Percentiles rank a stretch among this genome's conserved stretches.
These are phyloP conservation scores for Corydoras sp. DNA, from an alignment of 2,113 vertebrate species.

Conservation along the genomic window DNA sequence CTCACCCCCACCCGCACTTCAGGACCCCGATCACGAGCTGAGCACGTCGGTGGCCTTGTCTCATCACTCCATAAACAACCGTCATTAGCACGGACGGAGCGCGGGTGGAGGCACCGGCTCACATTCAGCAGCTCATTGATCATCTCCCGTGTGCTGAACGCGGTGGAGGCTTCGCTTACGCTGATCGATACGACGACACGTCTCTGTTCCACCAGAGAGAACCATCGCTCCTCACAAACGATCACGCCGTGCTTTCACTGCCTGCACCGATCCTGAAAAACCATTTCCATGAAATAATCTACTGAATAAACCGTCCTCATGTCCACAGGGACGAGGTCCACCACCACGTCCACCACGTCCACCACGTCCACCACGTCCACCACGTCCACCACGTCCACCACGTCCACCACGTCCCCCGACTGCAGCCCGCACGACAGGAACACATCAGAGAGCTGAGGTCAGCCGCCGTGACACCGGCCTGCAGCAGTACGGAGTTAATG, in stretches of 20 bases:
- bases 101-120: neutral
- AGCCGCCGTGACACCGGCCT: too few species aligned
- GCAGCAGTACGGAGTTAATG: too few species aligned
- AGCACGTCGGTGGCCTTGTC: conserved; percentile 5
- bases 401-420: too few species aligned
- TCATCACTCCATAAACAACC: conserved; percentile 23
- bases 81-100: conserved; percentile 29
- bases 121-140: conserved; percentile 29
- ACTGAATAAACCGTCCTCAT: too few species aligned
- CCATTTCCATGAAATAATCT: too few species aligned
- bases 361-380: too few species aligned
- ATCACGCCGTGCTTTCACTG: neutral
- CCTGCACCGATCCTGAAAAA: neutral
- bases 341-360: too few species aligned
- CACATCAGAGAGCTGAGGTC: too few species aligned
- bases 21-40: conserved; percentile 6
- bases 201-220: conserved; percentile 21
- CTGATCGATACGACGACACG: conserved; percentile 25
- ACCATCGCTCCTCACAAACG: neutral
- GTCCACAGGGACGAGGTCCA: too few species aligned
- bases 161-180: conserved; percentile 26
- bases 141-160: conserved; percentile 18
- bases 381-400: too few species aligned
- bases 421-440: too few species aligned
- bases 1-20: conserved; percentile 20